Evolutionary conservation across 1,140 invertebrate species (phyloP), one percentile per base, ranked within the genome.

Genomic region (Diplogasteroides magnus): DNA sequence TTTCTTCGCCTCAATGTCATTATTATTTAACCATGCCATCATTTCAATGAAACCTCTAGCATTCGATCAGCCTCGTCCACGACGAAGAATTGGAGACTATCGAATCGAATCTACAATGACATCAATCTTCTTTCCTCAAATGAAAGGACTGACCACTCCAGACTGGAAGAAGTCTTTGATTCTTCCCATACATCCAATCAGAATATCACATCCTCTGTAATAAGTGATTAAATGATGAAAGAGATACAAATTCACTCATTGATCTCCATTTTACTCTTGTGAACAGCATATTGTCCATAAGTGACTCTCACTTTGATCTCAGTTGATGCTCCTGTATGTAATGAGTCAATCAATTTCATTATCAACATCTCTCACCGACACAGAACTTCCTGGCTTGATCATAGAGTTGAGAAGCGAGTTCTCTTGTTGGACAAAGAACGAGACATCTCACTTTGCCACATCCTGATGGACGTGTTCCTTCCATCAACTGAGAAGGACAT

Each of bases 61-160:
- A 67, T 55, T 23, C 65, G 27, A 60, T 67, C 65, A 1, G 65
- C 65, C 23, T 67, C 65, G 23, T 67, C 65, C 1, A 67, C 15
- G 13, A 67, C 65, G 19, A 67, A 27, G 31, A 31, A 67, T 3
- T 23, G 57, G 56, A 67, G 56, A 32, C 15, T 1, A 48, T 48
- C 37, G 19, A 19, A n/a, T n/a, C n/a, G n/a, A n/a, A n/a, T n/a
- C n/a, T n/a, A n/a, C n/a, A n/a, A n/a, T n/a, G n/a, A n/a, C n/a
- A n/a, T n/a, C n/a, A n/a, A n/a, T n/a, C n/a, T n/a, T n/a, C n/a
- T n/a, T n/a, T n/a, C n/a, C n/a, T n/a, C n/a, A n/a, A n/a, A n/a
- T n/a, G 13, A 1, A 3, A 11, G 57, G 26, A n/a, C 26, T 56
- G 25, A 67, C 26, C 2, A 31, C 23, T 11, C 29, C 26, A 32